A percentile compares a stretch with the other conserved stretches of the same genome.
Evolutionary conservation across 2,888 invertebrate species (phyloP).

Genomic region (Meiosimyza decipiens): DNA sequence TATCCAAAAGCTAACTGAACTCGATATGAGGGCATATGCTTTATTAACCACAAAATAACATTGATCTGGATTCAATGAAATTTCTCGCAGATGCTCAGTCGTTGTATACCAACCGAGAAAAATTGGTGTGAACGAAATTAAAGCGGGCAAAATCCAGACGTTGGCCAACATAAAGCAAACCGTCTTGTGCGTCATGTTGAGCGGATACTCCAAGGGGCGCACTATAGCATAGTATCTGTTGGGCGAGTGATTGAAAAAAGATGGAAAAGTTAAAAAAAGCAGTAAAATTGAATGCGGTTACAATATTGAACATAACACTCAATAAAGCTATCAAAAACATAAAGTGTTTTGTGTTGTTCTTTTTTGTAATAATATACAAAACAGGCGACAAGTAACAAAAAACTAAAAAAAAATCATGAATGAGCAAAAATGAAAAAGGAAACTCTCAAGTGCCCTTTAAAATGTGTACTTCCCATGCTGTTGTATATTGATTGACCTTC

Average conservation of each 20-base stretch:
- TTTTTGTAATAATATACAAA: too few relatives aligned
- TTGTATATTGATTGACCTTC: not conserved
- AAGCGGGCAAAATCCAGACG: constrained; percentile 92
- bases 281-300: not conserved
- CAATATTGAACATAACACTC: too few relatives aligned
- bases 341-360: too few relatives aligned
- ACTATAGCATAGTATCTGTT: constrained; percentile 89
- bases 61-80: constrained; percentile 74
- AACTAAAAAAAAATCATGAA: too few relatives aligned
- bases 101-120: constrained; percentile 97
- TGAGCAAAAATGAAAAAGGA: too few relatives aligned
- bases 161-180: constrained; percentile 85
- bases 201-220: constrained; percentile 91
- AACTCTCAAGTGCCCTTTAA: too few relatives aligned
- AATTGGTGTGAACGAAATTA: constrained; percentile 94
- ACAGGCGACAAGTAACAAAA: too few relatives aligned
- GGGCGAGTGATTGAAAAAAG: not conserved
- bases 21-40: constrained; percentile 88
- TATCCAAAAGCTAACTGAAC: constrained; percentile 93
- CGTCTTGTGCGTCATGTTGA: constrained; percentile 89
- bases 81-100: constrained; percentile 73
- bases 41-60: constrained; percentile 88
- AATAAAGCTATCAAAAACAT: too few relatives aligned
- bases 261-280: not conserved
- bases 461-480: too few relatives aligned